Percentiles rank a stretch among this genome's conserved stretches.
phyloP scores from a whole-genome alignment of 2,113 vertebrate species.

The Donacobius atricapilla region DNA sequence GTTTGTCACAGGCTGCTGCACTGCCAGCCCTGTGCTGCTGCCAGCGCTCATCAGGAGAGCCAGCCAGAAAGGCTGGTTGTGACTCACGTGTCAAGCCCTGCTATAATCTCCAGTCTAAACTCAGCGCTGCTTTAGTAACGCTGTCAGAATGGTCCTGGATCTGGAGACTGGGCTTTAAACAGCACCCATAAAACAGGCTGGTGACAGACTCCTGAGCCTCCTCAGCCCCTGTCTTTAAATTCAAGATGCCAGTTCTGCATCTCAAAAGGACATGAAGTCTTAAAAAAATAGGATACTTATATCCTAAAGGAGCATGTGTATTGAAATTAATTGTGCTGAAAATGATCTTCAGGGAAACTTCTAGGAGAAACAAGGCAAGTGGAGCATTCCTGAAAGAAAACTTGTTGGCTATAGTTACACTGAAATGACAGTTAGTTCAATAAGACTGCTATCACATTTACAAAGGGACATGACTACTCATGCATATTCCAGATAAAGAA shows the following conservation, averaged over 20 bases:
- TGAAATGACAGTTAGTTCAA: background rate
- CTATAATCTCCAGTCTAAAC: background rate
- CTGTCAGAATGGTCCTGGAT: background rate
- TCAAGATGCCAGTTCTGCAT: background rate
- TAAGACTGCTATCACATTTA: background rate
- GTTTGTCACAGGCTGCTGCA: background rate
- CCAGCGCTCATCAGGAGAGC: background rate
- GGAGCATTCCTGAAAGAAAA: background rate
- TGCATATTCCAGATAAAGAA: background rate
- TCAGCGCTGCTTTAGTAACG: background rate
- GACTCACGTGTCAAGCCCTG: background rate
- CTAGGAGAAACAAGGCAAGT: background rate
- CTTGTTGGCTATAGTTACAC: background rate
- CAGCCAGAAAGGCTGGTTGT: background rate
- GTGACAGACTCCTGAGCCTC: background rate
- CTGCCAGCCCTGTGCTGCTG: background rate
- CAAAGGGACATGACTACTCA: background rate
- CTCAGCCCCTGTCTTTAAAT: background rate
- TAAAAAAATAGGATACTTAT: background rate
- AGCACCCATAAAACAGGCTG: accelerated
- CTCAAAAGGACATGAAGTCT: background rate
- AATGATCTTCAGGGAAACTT: background rate
- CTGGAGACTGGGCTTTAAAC: background rate
- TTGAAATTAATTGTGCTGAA: background rate
- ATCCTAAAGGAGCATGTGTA: background rate